Evolutionary conservation across 2,888 invertebrate genomes (phyloP).

Genomic region (Orgyia antiqua): DNA sequence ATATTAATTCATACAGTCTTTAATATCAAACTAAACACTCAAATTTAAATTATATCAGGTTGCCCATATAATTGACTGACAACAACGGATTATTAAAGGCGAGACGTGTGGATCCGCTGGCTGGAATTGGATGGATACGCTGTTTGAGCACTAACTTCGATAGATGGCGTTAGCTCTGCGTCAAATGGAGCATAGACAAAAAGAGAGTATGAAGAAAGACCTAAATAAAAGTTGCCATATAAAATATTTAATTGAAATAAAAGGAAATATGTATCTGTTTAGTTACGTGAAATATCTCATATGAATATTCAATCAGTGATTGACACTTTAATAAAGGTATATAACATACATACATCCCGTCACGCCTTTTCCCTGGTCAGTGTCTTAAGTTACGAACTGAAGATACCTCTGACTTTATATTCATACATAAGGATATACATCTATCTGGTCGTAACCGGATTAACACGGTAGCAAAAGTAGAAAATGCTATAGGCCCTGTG

Average conservation of each 20-base stretch:
- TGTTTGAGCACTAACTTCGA: conserved; percentile 25
- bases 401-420: no score
- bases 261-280: no score
- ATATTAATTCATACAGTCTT: conserved; percentile 38
- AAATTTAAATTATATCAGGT: conserved; percentile 42
- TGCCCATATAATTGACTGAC: conserved; percentile 64
- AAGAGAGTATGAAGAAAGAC: conserved; percentile 36
- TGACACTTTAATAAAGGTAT: no score
- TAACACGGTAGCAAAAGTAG: no score
- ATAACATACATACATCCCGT: no score
- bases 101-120: conserved; percentile 52
- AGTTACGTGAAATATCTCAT: no score
- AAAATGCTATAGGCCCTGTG: no score
- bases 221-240: conserved; percentile 19
- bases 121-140: conserved; percentile 49
- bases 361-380: no score
- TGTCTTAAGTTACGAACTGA: no score
- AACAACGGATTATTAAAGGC: conserved; percentile 63
- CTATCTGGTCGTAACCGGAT: no score
- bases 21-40: conserved; percentile 37
- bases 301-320: no score
- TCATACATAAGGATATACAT: no score
- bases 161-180: conserved; percentile 48
- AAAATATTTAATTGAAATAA: conserved; percentile 1
- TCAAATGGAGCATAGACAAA: conserved; percentile 45